These are phyloP conservation scores for Nematostella vectensis DNA, from an alignment of 92 coral and sea anemone species.

Conservation along the genomic window DNA sequence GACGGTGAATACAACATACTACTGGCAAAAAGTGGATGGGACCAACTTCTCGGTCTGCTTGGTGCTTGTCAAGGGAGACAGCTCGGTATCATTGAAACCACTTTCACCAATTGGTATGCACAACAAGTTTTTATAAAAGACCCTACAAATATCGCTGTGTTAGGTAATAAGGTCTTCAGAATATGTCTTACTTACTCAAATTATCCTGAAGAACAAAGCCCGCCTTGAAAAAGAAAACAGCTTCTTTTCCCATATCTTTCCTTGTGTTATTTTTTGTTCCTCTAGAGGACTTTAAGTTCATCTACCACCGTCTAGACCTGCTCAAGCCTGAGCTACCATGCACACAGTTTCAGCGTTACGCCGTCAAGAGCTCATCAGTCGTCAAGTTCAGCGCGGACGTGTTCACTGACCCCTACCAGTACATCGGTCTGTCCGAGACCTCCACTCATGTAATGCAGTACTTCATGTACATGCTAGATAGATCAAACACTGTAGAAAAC, in stretches of 20 bases:
- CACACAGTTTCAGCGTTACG: slow-evolving; percentile 28
- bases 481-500: slow-evolving; percentile 7
- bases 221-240: too few relatives aligned
- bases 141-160: too few relatives aligned
- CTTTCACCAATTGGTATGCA: slow-evolving; percentile 4
- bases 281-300: slow-evolving; percentile 23
- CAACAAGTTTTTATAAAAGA: too few relatives aligned
- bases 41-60: slow-evolving; percentile 43
- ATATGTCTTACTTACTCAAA: too few relatives aligned
- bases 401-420: slow-evolving; percentile 30
- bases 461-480: slow-evolving; percentile 25
- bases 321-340: slow-evolving; percentile 17
- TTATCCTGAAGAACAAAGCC: too few relatives aligned
- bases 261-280: too few relatives aligned
- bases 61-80: slow-evolving; percentile 20
- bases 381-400: slow-evolving; percentile 45
- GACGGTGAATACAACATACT: slow-evolving; percentile 28
- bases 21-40: slow-evolving; percentile 29
- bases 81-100: not conserved
- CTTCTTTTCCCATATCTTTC: not conserved
- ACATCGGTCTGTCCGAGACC: slow-evolving; percentile 30
- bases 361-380: slow-evolving; percentile 25
- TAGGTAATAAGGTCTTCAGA: too few relatives aligned
- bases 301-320: slow-evolving; percentile 40
- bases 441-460: slow-evolving; percentile 11